Evolutionary conservation across 1,140 invertebrate genomes (phyloP), one percentile per base, ranked within the genome.

Genomic region (Penaeus japonicus): DNA sequence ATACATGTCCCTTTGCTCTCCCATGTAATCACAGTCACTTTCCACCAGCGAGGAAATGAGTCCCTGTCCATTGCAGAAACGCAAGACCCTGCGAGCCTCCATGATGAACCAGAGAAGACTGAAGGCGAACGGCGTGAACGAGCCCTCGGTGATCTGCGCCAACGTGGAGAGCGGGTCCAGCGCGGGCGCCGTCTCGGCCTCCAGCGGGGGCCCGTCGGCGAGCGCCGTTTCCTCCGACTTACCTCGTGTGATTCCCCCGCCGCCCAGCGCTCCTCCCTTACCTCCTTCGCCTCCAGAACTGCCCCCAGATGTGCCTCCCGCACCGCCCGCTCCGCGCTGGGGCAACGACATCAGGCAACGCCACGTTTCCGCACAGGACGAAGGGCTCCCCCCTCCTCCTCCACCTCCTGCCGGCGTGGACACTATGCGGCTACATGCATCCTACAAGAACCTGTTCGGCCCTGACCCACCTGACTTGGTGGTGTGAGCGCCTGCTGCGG

Each of bases 61-160:
- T 47, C 47, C 47, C 47, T 7, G 1, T 12, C 90, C 70, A 89
- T 93, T 93, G 86, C 93, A 97, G 96, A 97, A 97, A 94, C 94
- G 96, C 0, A 97, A 97, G 92, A 96, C 95, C 0, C 92, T 97
- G 87, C 94, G 96, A 89, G 95, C 96, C 20, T 95, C 95, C 15
- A 94, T 96, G 90, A 94, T 96, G 91, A 95, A 95, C 78, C 95
- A 96, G 89, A 95, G 96, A 90, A 94, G 96, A 70, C 94, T 96
- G 57, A 96, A 96, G 91, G 95, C 96, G 4, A 97, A 97, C 91
- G 96, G 96, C 12, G 94, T 96, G 24, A 96, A 96, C 89, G 96
- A 96, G 30, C 90, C 90, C 20, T 90, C 90, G 30, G 77, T 88
- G 65, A 90, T 89, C 10, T 85, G 70, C 32, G 62, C 80, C 79